Evolutionary conservation across 1,140 invertebrate species (phyloP).

Genomic region (Euwallacea fornicatus): DNA sequence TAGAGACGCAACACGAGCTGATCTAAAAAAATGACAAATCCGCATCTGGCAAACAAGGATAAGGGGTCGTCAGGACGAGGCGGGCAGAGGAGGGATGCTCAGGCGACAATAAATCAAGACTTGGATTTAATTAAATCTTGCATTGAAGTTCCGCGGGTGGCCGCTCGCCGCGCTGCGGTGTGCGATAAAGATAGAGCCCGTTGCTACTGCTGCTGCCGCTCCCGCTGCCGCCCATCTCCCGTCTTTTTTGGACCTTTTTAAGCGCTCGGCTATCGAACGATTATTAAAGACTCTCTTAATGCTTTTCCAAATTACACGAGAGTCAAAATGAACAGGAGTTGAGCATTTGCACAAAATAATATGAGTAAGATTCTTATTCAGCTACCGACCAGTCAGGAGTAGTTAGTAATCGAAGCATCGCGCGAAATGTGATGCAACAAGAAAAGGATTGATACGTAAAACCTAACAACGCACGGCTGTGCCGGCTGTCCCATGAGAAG

Average conservation of each 20-base stretch:
- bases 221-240: slow-evolving; percentile 10
- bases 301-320: too few species aligned
- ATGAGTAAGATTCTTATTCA: too few species aligned
- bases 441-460: too few species aligned
- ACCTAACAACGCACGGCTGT: too few species aligned
- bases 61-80: slow-evolving; percentile 37
- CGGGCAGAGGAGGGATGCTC: slow-evolving; percentile 40
- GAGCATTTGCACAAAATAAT: too few species aligned
- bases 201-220: neutral
- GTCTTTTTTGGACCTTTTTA: slow-evolving; percentile 10
- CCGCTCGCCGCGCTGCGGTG: slow-evolving; percentile 55
- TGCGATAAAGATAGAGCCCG: slow-evolving; percentile 45
- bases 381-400: too few species aligned
- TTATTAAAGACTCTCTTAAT: slow-evolving; percentile 2
- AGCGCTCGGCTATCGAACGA: neutral
- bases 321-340: neutral
- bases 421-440: too few species aligned
- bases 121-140: slow-evolving; percentile 60
- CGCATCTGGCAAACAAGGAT: slow-evolving; percentile 34
- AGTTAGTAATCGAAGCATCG: too few species aligned
- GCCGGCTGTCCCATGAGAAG: too few species aligned
- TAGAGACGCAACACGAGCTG: too few species aligned
- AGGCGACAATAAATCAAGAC: slow-evolving; percentile 64
- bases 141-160: slow-evolving; percentile 56
- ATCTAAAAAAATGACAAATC: slow-evolving; percentile 18